Percentiles rank a stretch among this genome's conserved stretches.
These are phyloP conservation scores for Rachycentron canadum DNA, from an alignment of 2,797 vertebrate genomes.

Conservation along the genomic window DNA sequence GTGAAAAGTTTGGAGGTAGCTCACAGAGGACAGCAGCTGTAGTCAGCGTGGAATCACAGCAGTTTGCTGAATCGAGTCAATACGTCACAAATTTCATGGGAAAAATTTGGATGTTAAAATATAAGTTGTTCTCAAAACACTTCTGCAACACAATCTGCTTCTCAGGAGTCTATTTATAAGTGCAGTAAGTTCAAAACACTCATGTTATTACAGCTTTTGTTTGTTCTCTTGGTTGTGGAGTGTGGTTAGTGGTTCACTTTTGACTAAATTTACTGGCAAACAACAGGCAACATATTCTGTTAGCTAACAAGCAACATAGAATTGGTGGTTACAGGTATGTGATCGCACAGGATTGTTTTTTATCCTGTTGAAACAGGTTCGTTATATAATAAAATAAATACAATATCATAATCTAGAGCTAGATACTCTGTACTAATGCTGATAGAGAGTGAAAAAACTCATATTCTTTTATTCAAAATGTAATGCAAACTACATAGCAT, in stretches of 20 bases:
- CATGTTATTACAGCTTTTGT: not conserved
- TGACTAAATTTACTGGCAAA: not conserved
- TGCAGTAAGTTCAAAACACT: not conserved
- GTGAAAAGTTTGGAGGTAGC: not conserved
- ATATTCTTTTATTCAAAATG: not conserved
- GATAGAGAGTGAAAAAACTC: not conserved
- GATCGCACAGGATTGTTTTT: no score
- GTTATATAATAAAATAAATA: not conserved
- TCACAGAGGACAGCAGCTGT: not conserved
- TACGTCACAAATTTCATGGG: not conserved
- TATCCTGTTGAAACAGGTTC: not conserved
- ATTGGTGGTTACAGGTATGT: no score
- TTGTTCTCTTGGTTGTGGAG: not conserved
- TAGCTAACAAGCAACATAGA: not conserved
- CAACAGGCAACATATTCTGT: not conserved
- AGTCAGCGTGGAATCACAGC: slow-evolving; percentile 17
- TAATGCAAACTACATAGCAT: not conserved
- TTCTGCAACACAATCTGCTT: not conserved
- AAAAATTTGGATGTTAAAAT: not conserved
- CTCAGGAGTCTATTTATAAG: not conserved
- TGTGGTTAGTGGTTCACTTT: not conserved
- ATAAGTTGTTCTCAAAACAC: not conserved
- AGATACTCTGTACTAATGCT: not conserved
- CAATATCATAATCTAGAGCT: not conserved
- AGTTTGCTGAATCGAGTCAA: slow-evolving; percentile 15